Evolutionary conservation across 1,140 invertebrate genomes (phyloP).

Genomic region (Chlorops oryzae): DNA sequence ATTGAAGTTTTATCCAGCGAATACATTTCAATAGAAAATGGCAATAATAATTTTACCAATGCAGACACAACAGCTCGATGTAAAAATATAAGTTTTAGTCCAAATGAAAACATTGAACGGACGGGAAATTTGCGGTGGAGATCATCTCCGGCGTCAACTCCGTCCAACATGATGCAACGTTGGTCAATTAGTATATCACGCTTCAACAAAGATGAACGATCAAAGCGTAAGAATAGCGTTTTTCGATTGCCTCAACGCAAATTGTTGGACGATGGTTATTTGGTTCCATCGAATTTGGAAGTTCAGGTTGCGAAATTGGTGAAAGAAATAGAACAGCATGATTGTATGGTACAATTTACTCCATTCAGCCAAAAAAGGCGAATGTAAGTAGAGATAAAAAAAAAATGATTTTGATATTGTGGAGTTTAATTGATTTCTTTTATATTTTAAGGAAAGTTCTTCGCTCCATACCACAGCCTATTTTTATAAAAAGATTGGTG

Average conservation of each 20-base stretch:
- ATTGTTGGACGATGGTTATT: constrained; percentile 12
- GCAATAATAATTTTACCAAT: background rate
- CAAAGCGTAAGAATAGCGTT: constrained; percentile 10
- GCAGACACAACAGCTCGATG: background rate
- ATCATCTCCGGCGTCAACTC: too few relatives aligned
- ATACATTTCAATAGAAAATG: background rate
- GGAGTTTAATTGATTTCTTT: constrained; percentile 2
- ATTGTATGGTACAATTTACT: constrained; percentile 56
- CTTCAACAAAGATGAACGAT: constrained; percentile 3
- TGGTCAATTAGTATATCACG: constrained; percentile 14
- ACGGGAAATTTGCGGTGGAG: too few relatives aligned
- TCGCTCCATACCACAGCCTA: constrained; percentile 56
- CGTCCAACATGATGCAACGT: constrained; percentile 11
- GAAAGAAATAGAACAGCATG: constrained; percentile 55
- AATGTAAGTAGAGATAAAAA: constrained; percentile 44
- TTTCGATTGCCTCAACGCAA: constrained; percentile 11
- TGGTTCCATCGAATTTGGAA: constrained; percentile 21
- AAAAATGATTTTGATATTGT: background rate
- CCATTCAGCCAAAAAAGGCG: constrained; percentile 53
- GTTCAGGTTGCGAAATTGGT: constrained; percentile 53
- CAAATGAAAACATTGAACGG: background rate
- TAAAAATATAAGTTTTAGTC: background rate
- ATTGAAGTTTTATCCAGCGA: too few relatives aligned
- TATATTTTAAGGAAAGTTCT: constrained; percentile 13
- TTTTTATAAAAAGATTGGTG: constrained; percentile 58